A percentile compares a stretch with the other conserved stretches of the same genome.
Conservation (phyloP, 2,888 invertebrate genomes). For the Hydroisotoma schaefferi region DNA sequence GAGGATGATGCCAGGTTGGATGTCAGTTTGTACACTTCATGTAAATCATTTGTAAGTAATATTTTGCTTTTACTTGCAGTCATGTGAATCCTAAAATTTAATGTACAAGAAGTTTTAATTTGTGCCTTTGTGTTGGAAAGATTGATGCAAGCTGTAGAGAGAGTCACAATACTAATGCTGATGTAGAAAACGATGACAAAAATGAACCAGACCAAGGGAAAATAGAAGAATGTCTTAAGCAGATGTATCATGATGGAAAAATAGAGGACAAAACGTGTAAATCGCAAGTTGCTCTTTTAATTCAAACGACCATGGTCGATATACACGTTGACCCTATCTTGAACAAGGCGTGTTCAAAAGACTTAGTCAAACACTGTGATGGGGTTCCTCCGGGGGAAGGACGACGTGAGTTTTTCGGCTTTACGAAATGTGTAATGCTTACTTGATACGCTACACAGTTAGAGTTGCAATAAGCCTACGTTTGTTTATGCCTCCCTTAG, state of each 20-base stretch:
- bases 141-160: constrained; percentile 23
- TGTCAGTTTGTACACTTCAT: constrained; percentile 77
- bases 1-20: constrained; percentile 80
- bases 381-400: constrained; percentile 83
- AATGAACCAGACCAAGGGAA: constrained; percentile 60
- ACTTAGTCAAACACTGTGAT: constrained; percentile 68
- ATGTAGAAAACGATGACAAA: constrained; percentile 22
- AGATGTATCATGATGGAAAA: constrained; percentile 68
- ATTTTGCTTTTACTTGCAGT: too few species aligned
- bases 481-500: constrained; percentile 57
- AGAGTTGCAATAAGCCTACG: not conserved
- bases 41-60: constrained; percentile 62
- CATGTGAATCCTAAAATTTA: too few species aligned
- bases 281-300: constrained; percentile 79
- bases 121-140: too few species aligned
- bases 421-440: not conserved
- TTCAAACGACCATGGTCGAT: constrained; percentile 80
- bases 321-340: constrained; percentile 92
- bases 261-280: constrained; percentile 73
- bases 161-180: too few species aligned
- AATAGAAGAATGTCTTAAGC: constrained; percentile 89
- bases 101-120: too few species aligned
- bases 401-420: constrained; percentile 65
- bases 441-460: not conserved
- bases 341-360: constrained; percentile 80